Evolutionary conservation across 2,113 vertebrate species (phyloP).

Genomic region (Emberiza fucata): DNA sequence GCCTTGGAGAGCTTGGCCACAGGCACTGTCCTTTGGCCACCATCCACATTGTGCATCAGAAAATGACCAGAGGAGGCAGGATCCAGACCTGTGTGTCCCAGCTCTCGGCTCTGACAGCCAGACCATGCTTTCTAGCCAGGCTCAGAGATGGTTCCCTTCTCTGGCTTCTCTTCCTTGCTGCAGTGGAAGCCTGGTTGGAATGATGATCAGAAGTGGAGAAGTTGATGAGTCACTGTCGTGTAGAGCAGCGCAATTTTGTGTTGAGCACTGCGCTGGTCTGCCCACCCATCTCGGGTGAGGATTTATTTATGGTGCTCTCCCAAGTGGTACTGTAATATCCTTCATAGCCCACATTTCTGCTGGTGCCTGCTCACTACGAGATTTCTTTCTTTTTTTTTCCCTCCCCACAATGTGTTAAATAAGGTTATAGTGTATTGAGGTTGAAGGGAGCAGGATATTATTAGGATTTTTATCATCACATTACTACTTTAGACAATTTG

Average conservation of each 20-base stretch:
- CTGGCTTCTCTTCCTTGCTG: not conserved
- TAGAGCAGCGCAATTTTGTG: conserved; percentile 5
- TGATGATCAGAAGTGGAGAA: conserved; percentile 13
- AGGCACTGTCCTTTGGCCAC: not conserved
- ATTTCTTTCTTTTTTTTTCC: not conserved
- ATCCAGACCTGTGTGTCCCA: not conserved
- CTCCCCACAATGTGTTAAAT: not conserved
- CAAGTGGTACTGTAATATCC: conserved; percentile 48
- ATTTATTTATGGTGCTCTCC: conserved; percentile 40
- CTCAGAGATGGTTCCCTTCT: not conserved
- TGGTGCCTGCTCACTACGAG: conserved; percentile 31
- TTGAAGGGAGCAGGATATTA: conserved; percentile 55
- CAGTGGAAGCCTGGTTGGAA: conserved; percentile 5
- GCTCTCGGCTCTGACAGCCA: accelerated
- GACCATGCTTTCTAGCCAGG: not conserved
- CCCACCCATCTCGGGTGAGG: conserved; percentile 27
- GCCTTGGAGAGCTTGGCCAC: not conserved
- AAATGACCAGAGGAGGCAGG: not conserved
- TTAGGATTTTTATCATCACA: conserved; percentile 51
- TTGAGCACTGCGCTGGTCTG: not conserved
- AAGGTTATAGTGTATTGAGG: conserved; percentile 23
- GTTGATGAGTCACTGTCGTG: conserved; percentile 49
- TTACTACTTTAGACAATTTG: conserved; percentile 45
- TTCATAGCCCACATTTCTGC: conserved; percentile 30
- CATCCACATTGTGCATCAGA: not conserved